Conservation (phyloP, 2,888 invertebrate genomes). For the Tiliacea citrago region DNA sequence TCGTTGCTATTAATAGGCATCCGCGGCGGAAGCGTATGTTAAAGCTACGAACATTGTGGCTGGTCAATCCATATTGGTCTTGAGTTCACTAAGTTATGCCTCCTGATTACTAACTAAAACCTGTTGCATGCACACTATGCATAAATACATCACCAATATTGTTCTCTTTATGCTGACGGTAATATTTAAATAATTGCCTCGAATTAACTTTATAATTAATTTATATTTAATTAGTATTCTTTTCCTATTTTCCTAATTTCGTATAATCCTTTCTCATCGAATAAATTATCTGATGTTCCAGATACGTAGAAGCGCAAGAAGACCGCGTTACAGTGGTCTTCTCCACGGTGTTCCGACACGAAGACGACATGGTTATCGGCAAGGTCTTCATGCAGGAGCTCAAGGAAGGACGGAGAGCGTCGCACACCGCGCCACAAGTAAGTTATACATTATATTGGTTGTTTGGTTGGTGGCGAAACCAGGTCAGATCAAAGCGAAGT, state of each 20-base stretch:
- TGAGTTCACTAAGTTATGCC: constrained; percentile 15
- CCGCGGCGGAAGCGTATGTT: constrained; percentile 27
- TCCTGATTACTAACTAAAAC: constrained; percentile 10
- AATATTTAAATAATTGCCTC: not conserved
- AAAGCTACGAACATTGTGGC: constrained; percentile 19
- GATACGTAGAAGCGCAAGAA: constrained; percentile 99
- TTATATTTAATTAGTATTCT: not conserved
- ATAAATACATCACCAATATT: not conserved
- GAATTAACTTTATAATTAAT: not conserved
- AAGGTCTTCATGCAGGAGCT: constrained; percentile 99
- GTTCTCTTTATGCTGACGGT: not conserved
- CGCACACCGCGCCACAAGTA: constrained; percentile 97
- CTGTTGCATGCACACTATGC: constrained; percentile 2
- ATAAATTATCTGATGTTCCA: constrained; percentile 77
- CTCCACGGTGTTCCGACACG: constrained; percentile 99
- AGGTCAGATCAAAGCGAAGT: not conserved
- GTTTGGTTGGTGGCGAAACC: not conserved
- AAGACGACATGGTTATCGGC: constrained; percentile 99
- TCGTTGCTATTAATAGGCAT: constrained; percentile 7
- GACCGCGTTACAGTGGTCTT: constrained; percentile 99
- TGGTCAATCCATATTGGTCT: constrained; percentile 31
- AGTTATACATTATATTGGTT: not conserved
- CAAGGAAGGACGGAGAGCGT: constrained; percentile 98
- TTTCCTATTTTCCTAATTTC: not conserved
- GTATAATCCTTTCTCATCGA: not conserved